These are phyloP conservation scores for Indri indri DNA, from an alignment of 2,113 vertebrate genomes.

Conservation along the genomic window DNA sequence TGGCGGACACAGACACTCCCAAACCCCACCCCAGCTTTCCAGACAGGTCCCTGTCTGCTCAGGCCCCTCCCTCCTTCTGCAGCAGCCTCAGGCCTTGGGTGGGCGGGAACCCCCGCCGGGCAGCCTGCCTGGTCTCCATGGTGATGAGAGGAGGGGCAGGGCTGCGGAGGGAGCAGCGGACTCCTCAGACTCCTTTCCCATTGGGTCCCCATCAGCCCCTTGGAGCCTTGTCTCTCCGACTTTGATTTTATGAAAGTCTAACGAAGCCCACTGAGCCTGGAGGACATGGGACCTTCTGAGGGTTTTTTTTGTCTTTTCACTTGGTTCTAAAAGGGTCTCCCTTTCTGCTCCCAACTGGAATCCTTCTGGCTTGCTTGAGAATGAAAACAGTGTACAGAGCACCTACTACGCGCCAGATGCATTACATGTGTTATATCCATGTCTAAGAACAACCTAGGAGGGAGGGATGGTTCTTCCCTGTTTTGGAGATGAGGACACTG, in stretches of 20 bases:
- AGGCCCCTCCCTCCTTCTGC: neutral
- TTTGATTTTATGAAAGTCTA: slow-evolving; percentile 43
- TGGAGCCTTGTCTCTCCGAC: neutral
- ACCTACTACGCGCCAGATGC: neutral
- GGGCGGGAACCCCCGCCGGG: neutral
- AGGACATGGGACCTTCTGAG: neutral
- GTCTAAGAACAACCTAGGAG: neutral
- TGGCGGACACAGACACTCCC: no score
- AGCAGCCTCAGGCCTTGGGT: neutral
- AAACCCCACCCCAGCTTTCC: no score
- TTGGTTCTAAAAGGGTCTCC: neutral
- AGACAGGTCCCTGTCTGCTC: no score
- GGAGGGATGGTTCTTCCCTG: neutral
- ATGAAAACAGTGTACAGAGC: neutral
- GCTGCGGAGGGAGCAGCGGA: neutral
- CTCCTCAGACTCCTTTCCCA: neutral
- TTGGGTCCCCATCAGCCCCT: slow-evolving; percentile 50
- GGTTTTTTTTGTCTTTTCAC: neutral
- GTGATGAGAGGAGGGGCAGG: slow-evolving; percentile 32
- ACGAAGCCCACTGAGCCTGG: neutral
- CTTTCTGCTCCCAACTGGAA: neutral
- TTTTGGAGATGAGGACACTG: slow-evolving; percentile 21
- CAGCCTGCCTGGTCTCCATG: neutral
- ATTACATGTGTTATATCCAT: neutral
- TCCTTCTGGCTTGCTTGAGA: neutral